A percentile compares a stretch with the other conserved stretches of the same genome.
These are phyloP conservation scores for Oncorhynchus kisutch DNA, from an alignment of 2,113 vertebrate species.

Conservation along the genomic window DNA sequence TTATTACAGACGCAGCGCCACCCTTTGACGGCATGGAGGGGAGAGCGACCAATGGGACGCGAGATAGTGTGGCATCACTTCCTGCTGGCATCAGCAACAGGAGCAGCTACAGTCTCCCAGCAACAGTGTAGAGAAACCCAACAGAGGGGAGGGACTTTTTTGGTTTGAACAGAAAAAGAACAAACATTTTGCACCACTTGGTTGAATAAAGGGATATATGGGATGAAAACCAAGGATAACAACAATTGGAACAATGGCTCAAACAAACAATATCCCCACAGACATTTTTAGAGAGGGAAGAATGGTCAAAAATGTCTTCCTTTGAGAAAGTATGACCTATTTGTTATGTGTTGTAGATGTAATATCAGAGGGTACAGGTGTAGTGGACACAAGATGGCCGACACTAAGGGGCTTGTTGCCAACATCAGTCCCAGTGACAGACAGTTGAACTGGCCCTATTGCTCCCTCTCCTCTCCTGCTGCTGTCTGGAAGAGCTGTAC, in stretches of 20 bases:
- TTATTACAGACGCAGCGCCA: slow-evolving; percentile 70
- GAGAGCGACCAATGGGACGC: slow-evolving; percentile 66
- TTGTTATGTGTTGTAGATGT: neutral
- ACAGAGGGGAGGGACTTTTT: slow-evolving; percentile 33
- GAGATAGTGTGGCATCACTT: slow-evolving; percentile 59
- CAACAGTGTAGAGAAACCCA: slow-evolving; percentile 61
- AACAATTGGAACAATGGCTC: neutral
- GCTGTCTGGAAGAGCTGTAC: slow-evolving; percentile 31
- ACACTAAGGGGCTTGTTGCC: neutral
- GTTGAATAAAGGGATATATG: neutral
- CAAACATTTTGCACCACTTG: slow-evolving; percentile 3
- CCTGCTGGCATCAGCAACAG: slow-evolving; percentile 63
- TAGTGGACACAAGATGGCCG: neutral
- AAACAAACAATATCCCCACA: neutral
- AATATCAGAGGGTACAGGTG: neutral
- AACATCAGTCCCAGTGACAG: no score
- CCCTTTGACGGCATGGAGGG: slow-evolving; percentile 64
- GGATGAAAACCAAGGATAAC: neutral
- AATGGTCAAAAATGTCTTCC: neutral
- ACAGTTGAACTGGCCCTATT: slow-evolving; percentile 32
- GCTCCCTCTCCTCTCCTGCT: slow-evolving; percentile 66
- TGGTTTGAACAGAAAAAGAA: slow-evolving; percentile 16
- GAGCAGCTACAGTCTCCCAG: slow-evolving; percentile 68
- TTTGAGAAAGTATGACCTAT: neutral
- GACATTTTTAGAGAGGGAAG: neutral